Percentiles rank a stretch among this genome's conserved stretches.
These are phyloP conservation scores for Trogon melanurus DNA, from an alignment of 2,113 vertebrate species.

Conservation along the genomic window DNA sequence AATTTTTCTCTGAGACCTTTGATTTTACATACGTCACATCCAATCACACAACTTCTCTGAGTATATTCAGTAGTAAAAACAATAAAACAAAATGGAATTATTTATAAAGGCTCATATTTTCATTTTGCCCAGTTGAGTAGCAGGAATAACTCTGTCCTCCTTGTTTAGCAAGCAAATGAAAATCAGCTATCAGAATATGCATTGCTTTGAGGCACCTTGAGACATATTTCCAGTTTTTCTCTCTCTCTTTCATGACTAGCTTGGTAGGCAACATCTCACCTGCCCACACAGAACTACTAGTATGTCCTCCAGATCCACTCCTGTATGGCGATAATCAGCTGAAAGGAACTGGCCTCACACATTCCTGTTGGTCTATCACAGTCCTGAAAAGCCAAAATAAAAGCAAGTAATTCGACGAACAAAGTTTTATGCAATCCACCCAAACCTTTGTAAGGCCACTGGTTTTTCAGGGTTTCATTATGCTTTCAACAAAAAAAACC, in stretches of 20 bases:
- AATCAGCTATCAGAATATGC: background rate
- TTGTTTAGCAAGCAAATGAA: background rate
- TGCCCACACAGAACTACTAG: background rate
- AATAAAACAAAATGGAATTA: background rate
- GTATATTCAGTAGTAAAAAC: background rate
- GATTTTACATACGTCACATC: background rate
- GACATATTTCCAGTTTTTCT: background rate
- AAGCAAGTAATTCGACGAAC: background rate
- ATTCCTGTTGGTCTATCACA: background rate
- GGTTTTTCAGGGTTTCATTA: background rate
- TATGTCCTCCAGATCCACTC: background rate
- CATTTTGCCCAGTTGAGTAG: background rate
- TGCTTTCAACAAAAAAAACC: background rate
- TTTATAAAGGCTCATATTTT: background rate
- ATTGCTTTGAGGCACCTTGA: background rate
- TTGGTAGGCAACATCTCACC: background rate
- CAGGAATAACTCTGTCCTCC: background rate
- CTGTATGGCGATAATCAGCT: background rate
- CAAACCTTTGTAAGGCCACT: background rate
- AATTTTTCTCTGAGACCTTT: background rate
- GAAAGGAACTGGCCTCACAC: background rate
- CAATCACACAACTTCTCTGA: background rate
- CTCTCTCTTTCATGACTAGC: background rate
- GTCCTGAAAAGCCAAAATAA: background rate
- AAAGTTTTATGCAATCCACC: background rate